Evolutionary conservation across 2,113 vertebrate species (phyloP).

Genomic region (Tympanuchus pallidicinctus): DNA sequence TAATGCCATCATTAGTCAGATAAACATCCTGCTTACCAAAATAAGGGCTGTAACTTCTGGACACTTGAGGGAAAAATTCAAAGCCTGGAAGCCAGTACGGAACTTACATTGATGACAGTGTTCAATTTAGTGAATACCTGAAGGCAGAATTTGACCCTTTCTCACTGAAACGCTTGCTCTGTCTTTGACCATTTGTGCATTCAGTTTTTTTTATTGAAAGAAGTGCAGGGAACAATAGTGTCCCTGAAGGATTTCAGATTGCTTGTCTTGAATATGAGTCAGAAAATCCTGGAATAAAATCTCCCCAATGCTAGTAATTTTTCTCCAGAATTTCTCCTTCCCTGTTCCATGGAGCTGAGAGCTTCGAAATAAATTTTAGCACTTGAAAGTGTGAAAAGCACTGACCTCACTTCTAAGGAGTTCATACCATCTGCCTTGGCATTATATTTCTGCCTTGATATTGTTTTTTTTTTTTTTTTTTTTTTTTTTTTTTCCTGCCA

Average conservation of each 20-base stretch:
- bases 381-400: neutral
- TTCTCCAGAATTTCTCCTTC: neutral
- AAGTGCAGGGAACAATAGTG: accelerated
- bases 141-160: neutral
- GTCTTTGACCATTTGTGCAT: neutral
- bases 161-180: neutral
- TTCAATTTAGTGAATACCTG: accelerated
- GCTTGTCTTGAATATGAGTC: neutral
- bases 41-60: neutral
- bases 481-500: neutral
- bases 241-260: neutral
- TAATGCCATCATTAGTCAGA: neutral
- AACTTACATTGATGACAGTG: neutral
- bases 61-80: neutral
- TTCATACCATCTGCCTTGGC: accelerated
- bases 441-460: accelerated
- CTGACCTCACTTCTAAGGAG: accelerated
- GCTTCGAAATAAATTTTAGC: neutral
- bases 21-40: neutral
- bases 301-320: neutral
- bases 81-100: neutral
- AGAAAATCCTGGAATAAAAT: neutral
- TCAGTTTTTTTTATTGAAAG: neutral
- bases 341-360: neutral
- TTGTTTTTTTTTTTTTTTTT: neutral